phyloP scores from a whole-genome alignment of 2,797 vertebrate species.

The Myoxocephalus aenaeus region DNA sequence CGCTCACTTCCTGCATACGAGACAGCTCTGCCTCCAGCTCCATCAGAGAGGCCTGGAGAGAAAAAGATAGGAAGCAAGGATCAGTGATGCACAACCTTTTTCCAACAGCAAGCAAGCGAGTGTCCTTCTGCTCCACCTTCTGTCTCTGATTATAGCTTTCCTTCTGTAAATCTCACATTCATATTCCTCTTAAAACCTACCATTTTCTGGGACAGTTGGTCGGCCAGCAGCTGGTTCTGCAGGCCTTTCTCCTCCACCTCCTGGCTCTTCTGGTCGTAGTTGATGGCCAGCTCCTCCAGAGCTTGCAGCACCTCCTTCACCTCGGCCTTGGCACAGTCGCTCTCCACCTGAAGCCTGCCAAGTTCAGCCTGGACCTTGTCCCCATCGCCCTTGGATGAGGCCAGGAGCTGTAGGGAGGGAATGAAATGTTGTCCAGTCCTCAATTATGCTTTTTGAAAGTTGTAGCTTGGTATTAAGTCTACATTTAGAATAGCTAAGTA shows the following conservation, averaged over 20 bases:
- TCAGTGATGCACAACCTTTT: background rate
- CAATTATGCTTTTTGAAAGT: background rate
- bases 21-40: constrained; percentile 93
- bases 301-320: constrained; percentile 98
- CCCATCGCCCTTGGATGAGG: constrained; percentile 91
- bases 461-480: background rate
- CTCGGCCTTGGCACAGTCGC: constrained; percentile 93
- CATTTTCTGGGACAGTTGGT: constrained; percentile 94
- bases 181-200: constrained; percentile 68
- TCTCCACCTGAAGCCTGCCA: constrained; percentile 91
- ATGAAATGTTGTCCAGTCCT: background rate
- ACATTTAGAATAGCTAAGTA: background rate
- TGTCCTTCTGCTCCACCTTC: constrained; percentile 19
- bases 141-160: background rate
- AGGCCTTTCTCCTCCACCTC: constrained; percentile 96
- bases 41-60: constrained; percentile 88
- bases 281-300: constrained; percentile 95
- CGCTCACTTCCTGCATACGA: constrained; percentile 93
- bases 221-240: constrained; percentile 93
- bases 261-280: constrained; percentile 98
- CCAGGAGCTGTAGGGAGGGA: constrained; percentile 83
- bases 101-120: background rate
- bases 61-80: background rate
- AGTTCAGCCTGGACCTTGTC: constrained; percentile 94
- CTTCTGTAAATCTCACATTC: background rate